Conservation (phyloP, 2,888 invertebrate species). For the Eupelmus urozonus region DNA sequence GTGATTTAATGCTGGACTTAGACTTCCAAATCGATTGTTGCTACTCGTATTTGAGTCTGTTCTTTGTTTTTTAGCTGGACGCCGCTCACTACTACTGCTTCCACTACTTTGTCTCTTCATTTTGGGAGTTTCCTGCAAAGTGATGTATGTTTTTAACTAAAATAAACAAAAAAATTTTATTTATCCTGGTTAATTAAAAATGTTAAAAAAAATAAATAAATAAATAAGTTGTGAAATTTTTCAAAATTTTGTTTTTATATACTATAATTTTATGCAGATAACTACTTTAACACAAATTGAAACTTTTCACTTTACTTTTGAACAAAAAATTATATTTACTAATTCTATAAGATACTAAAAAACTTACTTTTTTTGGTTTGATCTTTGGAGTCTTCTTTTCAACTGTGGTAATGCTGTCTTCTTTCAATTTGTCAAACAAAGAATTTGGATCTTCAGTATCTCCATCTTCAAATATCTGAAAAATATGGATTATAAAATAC, state of each 20-base stretch:
- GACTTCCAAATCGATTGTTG: conserved; percentile 76
- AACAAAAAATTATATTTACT: too few relatives aligned
- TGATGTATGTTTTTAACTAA: conserved; percentile 58
- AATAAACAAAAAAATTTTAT: conserved; percentile 57
- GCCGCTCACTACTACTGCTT: conserved; percentile 68
- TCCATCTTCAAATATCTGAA: conserved; percentile 79
- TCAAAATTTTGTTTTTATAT: not conserved
- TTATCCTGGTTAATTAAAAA: conserved; percentile 14
- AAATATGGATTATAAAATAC: conserved; percentile 15
- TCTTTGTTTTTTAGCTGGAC: conserved; percentile 74
- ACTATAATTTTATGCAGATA: not conserved
- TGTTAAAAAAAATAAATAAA: not conserved
- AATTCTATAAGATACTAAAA: too few relatives aligned
- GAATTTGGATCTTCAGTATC: conserved; percentile 83
- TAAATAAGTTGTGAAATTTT: not conserved
- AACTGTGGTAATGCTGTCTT: conserved; percentile 75
- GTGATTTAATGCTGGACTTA: conserved; percentile 77
- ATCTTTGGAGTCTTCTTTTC: conserved; percentile 74
- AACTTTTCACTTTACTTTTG: too few relatives aligned
- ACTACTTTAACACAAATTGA: too few relatives aligned
- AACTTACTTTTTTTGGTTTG: conserved; percentile 77
- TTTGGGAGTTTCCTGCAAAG: conserved; percentile 73
- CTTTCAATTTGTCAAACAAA: conserved; percentile 86
- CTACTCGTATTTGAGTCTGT: conserved; percentile 78
- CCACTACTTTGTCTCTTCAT: conserved; percentile 70